phyloP scores from a whole-genome alignment of 1,140 invertebrate genomes.

The Mylabris phalerata region DNA sequence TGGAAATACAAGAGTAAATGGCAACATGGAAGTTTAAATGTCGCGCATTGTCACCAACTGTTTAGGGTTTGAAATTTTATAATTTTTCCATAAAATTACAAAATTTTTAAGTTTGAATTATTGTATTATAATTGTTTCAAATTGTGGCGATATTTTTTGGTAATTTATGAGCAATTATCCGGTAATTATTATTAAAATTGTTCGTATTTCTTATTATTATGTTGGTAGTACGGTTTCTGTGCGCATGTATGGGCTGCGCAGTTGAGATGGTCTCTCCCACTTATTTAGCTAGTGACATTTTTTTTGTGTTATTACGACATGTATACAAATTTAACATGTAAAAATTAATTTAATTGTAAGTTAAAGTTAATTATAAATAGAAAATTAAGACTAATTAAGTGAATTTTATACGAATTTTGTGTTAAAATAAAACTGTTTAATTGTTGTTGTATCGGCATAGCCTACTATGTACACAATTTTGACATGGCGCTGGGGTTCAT shows the following conservation, averaged over 20 bases:
- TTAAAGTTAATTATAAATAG: conserved; percentile 4
- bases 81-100: no score
- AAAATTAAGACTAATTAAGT: background rate
- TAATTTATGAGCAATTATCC: no score
- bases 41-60: no score
- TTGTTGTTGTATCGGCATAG: conserved; percentile 17
- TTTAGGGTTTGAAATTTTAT: no score
- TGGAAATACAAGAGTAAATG: no score
- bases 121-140: no score
- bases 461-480: conserved; percentile 21
- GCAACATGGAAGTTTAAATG: no score
- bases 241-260: background rate
- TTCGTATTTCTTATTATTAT: background rate
- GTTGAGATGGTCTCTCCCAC: conserved; percentile 31
- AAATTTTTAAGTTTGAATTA: no score
- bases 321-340: conserved; percentile 36
- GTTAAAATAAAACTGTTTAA: background rate
- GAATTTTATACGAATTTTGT: background rate
- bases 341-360: conserved; percentile 31
- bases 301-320: conserved; percentile 36
- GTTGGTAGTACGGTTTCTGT: background rate
- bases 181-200: no score
- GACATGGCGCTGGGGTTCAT: conserved; percentile 34
- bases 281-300: conserved; percentile 34
- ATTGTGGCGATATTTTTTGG: no score